Conservation (phyloP, 2,113 vertebrate genomes). For the Scomber scombrus region DNA sequence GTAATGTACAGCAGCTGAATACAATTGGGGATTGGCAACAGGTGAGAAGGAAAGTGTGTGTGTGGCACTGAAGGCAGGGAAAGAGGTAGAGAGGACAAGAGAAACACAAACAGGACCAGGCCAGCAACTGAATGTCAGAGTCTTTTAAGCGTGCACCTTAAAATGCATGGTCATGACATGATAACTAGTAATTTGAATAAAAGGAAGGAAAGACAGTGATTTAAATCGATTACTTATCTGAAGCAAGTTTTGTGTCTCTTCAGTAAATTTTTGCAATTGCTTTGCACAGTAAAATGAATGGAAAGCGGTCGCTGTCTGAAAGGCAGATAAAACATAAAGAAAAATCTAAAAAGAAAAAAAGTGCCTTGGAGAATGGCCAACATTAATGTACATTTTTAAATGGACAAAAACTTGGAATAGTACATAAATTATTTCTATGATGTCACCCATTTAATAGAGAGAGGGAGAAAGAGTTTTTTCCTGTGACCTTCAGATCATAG, state of each 20-base stretch:
- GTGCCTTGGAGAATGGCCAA: neutral
- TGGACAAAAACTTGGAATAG: neutral
- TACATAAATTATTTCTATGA: neutral
- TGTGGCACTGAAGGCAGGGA: too few species aligned
- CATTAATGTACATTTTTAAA: neutral
- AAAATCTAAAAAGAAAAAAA: neutral
- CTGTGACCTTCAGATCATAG: neutral
- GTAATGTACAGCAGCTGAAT: too few species aligned
- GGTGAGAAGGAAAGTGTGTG: too few species aligned
- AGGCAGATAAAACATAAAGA: neutral
- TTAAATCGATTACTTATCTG: neutral
- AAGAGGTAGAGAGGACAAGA: too few species aligned
- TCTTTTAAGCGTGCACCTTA: neutral
- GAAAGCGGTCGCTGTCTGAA: neutral
- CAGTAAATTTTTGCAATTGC: neutral
- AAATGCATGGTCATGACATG: neutral
- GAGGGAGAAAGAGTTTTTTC: neutral
- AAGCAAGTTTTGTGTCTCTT: neutral
- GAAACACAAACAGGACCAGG: too few species aligned
- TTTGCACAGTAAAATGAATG: neutral
- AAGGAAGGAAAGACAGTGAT: neutral
- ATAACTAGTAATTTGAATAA: neutral
- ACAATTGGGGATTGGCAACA: too few species aligned
- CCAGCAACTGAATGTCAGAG: too few species aligned
- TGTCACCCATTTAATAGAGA: neutral